Evolutionary conservation across 2,888 invertebrate genomes (phyloP).

Genomic region (Orchesella flavescens): DNA sequence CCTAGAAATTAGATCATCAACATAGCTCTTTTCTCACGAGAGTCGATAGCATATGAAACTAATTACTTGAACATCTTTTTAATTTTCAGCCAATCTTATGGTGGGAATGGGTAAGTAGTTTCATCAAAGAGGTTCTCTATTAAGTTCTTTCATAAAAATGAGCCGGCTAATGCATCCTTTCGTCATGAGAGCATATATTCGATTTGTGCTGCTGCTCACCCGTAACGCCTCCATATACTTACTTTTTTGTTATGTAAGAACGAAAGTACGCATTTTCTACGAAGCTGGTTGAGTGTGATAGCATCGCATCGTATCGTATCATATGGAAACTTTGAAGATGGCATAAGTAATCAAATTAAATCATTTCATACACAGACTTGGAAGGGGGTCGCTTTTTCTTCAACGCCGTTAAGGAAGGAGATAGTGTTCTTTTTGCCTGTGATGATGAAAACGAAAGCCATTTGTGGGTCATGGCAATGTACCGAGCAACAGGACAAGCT

Average conservation of each 20-base stretch:
- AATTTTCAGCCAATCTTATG: slow-evolving; percentile 85
- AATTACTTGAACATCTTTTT: slow-evolving; percentile 46
- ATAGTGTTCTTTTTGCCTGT: slow-evolving; percentile 95
- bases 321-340: background rate
- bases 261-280: background rate
- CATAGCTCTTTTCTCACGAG: background rate
- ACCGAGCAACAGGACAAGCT: slow-evolving; percentile 99
- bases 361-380: slow-evolving; percentile 79
- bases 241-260: background rate
- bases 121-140: slow-evolving; percentile 11
- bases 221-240: background rate
- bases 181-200: background rate
- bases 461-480: slow-evolving; percentile 99
- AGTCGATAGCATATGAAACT: slow-evolving; percentile 14
- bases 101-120: slow-evolving; percentile 87
- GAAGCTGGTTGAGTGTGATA: background rate
- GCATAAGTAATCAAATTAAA: slow-evolving; percentile 12
- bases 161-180: too few relatives aligned
- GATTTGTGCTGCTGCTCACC: background rate
- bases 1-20: slow-evolving; percentile 1
- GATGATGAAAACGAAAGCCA: slow-evolving; percentile 98
- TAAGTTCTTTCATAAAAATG: slow-evolving; percentile 1
- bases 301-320: background rate
- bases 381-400: slow-evolving; percentile 97
- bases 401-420: slow-evolving; percentile 98